A percentile compares a stretch with the other conserved stretches of the same genome.
These are phyloP conservation scores for Caenorhabditis zanzibari DNA, from an alignment of 2,888 invertebrate species.

Conservation along the genomic window DNA sequence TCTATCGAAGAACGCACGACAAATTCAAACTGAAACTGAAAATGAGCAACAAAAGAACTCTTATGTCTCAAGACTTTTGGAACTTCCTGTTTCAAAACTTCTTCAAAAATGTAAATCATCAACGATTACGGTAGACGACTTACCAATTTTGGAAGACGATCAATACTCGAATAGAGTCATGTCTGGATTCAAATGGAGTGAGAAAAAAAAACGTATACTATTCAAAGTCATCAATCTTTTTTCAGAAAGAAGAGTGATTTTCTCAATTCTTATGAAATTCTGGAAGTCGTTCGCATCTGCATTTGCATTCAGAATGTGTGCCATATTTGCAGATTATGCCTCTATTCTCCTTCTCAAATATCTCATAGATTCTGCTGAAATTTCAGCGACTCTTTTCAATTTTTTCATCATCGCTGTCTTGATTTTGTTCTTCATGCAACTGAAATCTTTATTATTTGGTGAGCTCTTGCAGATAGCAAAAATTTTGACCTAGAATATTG, in stretches of 20 bases:
- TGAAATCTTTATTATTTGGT: constrained; percentile 62
- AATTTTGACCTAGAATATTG: background rate
- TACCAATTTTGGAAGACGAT: constrained; percentile 46
- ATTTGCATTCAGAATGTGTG: constrained; percentile 45
- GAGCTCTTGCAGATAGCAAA: too few species aligned
- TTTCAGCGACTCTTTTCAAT: constrained; percentile 51
- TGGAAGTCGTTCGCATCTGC: constrained; percentile 62
- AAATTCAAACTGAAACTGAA: constrained; percentile 52
- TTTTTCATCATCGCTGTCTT: constrained; percentile 63
- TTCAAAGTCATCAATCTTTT: background rate
- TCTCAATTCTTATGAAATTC: constrained; percentile 58
- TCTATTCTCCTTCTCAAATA: constrained; percentile 60
- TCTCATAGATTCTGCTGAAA: constrained; percentile 62
- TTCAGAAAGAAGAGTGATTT: constrained; percentile 59
- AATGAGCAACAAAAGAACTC: constrained; percentile 30
- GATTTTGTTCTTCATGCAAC: constrained; percentile 65
- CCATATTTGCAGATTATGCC: constrained; percentile 60
- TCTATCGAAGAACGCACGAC: constrained; percentile 61
- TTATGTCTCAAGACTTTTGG: constrained; percentile 51
- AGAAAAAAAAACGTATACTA: background rate
- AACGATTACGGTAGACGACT: constrained; percentile 52
- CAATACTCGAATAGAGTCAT: constrained; percentile 45
- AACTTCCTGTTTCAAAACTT: constrained; percentile 37
- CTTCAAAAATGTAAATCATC: constrained; percentile 44
- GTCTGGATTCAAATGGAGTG: constrained; percentile 65